These are phyloP conservation scores for Isichthys henryi DNA, from an alignment of 2,113 vertebrate genomes.

Conservation along the genomic window DNA sequence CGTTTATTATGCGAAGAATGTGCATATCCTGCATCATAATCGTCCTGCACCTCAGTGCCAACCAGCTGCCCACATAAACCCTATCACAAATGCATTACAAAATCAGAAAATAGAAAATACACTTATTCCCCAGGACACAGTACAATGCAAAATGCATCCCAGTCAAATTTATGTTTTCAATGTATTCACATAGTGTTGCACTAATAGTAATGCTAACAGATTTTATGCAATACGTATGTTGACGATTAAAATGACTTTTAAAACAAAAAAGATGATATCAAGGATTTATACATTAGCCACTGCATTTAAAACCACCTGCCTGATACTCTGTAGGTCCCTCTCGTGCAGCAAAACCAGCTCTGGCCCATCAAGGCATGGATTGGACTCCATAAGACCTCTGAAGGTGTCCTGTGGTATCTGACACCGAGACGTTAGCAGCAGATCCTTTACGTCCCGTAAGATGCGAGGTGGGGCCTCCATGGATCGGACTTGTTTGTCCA, in stretches of 20 bases:
- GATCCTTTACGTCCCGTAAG: not conserved
- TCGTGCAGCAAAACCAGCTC: not conserved
- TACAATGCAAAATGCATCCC: not conserved
- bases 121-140: not conserved
- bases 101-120: not conserved
- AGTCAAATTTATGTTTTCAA: conserved; percentile 4
- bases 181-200: not conserved
- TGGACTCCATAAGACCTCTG: not conserved
- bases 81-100: not conserved
- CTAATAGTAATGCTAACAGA: not conserved
- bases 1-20: conserved; percentile 22
- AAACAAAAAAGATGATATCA: not conserved
- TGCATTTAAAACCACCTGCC: not conserved
- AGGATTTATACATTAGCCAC: not conserved
- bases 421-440: not conserved
- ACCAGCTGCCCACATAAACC: not conserved
- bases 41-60: not conserved
- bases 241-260: not conserved
- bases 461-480: not conserved
- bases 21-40: conserved; percentile 13
- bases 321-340: not conserved
- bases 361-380: not conserved
- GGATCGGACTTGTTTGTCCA: not conserved
- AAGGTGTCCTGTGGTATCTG: not conserved
- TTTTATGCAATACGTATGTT: not conserved